Evolutionary conservation across 2,113 vertebrate genomes (phyloP), one percentile per base, ranked within the genome.

Genomic region (Mixornis gularis): DNA sequence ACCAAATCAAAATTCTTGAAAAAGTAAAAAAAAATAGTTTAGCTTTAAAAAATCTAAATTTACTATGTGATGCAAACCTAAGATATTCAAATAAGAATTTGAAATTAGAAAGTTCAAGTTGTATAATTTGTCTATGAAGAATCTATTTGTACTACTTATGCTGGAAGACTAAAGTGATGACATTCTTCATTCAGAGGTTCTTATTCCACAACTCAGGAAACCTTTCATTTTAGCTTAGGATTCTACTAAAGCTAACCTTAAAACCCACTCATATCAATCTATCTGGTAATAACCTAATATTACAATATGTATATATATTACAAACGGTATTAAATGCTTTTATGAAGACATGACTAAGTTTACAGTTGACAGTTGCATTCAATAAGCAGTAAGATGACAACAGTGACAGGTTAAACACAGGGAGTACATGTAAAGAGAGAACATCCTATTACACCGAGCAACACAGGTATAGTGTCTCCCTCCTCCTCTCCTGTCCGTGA

Each of bases 321-420:
- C 8, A 72, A 84, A 71, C 41, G 24, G 24, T 49, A 79, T 72
- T 52, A 91, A 85, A 82, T 65, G 51, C 73, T 90, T 95, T 69
- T 36, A 53, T 66, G 55, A 41, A 94, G 70, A 77, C 55, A 82
- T 55, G 68, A 90, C 70, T 91, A 76, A 65, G 53, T 95, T 96
- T 95, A 93, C 66, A 89, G 49, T 70, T 94, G 89, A 87, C 89
- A 93, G 63, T 17, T 93, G 59, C 51, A 87, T 76, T 95, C 76
- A 92, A 59, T 36, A 92, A 82, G 81, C 63, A 85, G 59, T 55
- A 81, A 72, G 66, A 92, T 85, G 70, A 92, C 66, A 86, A 87
- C 46, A 94, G 70, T 91, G 89, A 93, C 87, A 96, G 40, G 34
- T 93, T 92, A 85, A 93, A 95, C 78, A 95, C 38, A 77, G 51